Evolutionary conservation across 2,113 vertebrate species (phyloP).

Genomic region (Microtus ochrogaster): DNA sequence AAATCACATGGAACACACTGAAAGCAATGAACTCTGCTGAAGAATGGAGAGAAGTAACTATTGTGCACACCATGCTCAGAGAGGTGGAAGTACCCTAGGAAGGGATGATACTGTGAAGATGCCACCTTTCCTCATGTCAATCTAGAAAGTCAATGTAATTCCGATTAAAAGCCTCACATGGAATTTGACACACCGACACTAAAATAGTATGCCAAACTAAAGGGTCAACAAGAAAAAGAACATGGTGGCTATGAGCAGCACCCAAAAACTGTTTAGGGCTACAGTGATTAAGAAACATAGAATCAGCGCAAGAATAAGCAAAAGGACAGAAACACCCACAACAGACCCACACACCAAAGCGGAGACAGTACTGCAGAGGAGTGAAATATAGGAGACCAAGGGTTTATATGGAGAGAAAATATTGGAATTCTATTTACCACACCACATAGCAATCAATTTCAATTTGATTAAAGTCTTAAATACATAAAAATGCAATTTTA

Average conservation of each 20-base stretch:
- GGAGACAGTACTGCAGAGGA: background rate
- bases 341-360: background rate
- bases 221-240: slow-evolving; percentile 26
- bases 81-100: background rate
- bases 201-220: slow-evolving; percentile 46
- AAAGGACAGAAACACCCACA: background rate
- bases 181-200: background rate
- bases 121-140: background rate
- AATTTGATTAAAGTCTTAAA: slow-evolving; percentile 31
- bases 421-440: slow-evolving; percentile 23
- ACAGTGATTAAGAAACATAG: background rate
- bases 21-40: slow-evolving; percentile 5
- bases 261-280: background rate
- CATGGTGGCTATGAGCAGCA: background rate
- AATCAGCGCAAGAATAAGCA: background rate
- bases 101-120: slow-evolving; percentile 10
- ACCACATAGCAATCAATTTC: slow-evolving; percentile 10
- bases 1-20: background rate
- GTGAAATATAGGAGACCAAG: background rate
- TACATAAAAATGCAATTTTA: background rate
- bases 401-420: slow-evolving; percentile 2
- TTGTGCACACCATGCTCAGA: background rate
- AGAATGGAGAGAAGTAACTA: background rate
- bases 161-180: background rate
- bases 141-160: slow-evolving; percentile 46